phyloP scores from a whole-genome alignment of 2,888 invertebrate species.

The Eupithecia exiguata region DNA sequence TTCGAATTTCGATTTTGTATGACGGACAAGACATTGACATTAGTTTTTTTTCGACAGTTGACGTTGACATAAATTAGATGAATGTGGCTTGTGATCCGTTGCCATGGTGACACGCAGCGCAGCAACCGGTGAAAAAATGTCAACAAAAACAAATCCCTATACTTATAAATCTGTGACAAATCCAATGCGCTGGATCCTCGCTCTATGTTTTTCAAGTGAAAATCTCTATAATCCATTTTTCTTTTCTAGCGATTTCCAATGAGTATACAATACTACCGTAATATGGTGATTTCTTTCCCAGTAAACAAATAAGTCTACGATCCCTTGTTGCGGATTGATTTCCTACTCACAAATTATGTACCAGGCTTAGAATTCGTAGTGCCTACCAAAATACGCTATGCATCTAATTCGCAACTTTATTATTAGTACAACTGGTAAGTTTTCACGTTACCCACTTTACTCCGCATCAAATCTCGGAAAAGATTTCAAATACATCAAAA shows the following conservation, averaged over 20 bases:
- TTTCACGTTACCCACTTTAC: background rate
- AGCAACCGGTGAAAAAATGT: constrained; percentile 4
- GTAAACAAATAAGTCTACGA: background rate
- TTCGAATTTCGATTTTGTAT: background rate
- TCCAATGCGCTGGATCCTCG: no score
- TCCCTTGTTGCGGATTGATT: background rate
- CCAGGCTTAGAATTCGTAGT: background rate
- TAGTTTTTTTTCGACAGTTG: background rate
- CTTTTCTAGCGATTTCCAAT: background rate
- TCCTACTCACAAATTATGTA: background rate
- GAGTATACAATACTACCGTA: no score
- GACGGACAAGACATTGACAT: background rate
- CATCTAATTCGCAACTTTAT: constrained; percentile 36
- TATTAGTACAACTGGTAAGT: constrained; percentile 37
- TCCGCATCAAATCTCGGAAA: background rate
- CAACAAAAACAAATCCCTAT: background rate
- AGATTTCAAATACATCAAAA: background rate
- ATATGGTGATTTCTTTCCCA: background rate
- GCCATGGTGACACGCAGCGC: background rate
- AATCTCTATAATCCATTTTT: background rate
- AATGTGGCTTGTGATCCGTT: background rate
- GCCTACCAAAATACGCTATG: constrained; percentile 17
- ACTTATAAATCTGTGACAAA: no score
- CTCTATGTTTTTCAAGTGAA: background rate
- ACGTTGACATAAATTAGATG: background rate